These are phyloP conservation scores for Adineta ricciae DNA, from an alignment of 2,888 invertebrate genomes.

Conservation along the genomic window DNA sequence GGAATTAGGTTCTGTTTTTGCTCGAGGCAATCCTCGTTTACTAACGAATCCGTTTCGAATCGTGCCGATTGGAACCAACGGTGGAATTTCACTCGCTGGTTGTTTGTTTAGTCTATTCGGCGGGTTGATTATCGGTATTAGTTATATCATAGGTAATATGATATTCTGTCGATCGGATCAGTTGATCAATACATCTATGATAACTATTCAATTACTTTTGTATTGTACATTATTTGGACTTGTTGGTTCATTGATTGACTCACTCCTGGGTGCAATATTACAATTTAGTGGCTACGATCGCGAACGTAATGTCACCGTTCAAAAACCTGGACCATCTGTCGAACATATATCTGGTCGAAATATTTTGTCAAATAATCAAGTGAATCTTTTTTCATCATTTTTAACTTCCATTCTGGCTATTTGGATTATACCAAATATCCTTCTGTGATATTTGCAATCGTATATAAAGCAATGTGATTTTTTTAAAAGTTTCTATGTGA, in stretches of 20 bases:
- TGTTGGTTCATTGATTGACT: slow-evolving; percentile 70
- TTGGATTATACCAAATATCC: slow-evolving; percentile 35
- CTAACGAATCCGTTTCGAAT: slow-evolving; percentile 64
- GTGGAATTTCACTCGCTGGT: slow-evolving; percentile 63
- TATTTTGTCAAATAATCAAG: slow-evolving; percentile 73
- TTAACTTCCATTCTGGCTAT: slow-evolving; percentile 65
- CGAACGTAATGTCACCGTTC: slow-evolving; percentile 8
- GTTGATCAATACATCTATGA: slow-evolving; percentile 59
- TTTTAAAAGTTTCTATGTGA: no score
- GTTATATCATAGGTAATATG: slow-evolving; percentile 60
- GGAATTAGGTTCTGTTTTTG: slow-evolving; percentile 69
- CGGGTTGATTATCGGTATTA: slow-evolving; percentile 62
- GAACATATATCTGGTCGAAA: slow-evolving; percentile 66
- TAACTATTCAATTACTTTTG: slow-evolving; percentile 58
- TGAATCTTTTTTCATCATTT: slow-evolving; percentile 71
- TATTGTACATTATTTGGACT: slow-evolving; percentile 64
- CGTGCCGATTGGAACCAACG: slow-evolving; percentile 79
- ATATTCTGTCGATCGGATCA: slow-evolving; percentile 37
- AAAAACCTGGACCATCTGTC: slow-evolving; percentile 59
- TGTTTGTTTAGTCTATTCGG: slow-evolving; percentile 58
- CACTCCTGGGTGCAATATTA: slow-evolving; percentile 69
- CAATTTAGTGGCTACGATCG: slow-evolving; percentile 65
- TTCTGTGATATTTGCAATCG: background rate
- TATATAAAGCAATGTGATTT: no score
- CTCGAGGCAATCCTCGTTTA: slow-evolving; percentile 58